phyloP scores from a whole-genome alignment of 2,888 invertebrate genomes.

The Agelastica alni region DNA sequence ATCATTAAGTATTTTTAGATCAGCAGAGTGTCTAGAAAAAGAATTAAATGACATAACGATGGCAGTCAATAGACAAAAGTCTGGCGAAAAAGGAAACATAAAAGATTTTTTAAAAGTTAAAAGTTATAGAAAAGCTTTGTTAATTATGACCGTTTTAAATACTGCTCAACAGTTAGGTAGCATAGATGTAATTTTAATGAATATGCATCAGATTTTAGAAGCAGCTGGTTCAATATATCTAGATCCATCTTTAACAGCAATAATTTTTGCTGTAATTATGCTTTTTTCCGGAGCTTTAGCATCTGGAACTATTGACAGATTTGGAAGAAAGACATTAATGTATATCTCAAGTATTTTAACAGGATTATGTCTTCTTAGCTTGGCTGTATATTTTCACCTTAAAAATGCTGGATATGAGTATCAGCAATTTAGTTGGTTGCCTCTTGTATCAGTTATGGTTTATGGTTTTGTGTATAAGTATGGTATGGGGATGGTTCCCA shows the following conservation, averaged over 20 bases:
- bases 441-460: slow-evolving; percentile 49
- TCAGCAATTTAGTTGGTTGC: slow-evolving; percentile 48
- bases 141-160: slow-evolving; percentile 52
- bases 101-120: slow-evolving; percentile 47
- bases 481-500: slow-evolving; percentile 52
- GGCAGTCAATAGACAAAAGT: slow-evolving; percentile 48
- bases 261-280: slow-evolving; percentile 52
- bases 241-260: slow-evolving; percentile 47
- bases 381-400: slow-evolving; percentile 51
- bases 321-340: slow-evolving; percentile 50
- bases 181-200: slow-evolving; percentile 54
- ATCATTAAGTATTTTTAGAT: slow-evolving; percentile 45
- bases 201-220: slow-evolving; percentile 50
- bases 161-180: slow-evolving; percentile 53
- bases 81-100: slow-evolving; percentile 27
- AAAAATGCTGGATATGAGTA: slow-evolving; percentile 45
- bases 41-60: slow-evolving; percentile 49
- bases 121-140: slow-evolving; percentile 51
- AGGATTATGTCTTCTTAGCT: slow-evolving; percentile 45
- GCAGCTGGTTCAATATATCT: slow-evolving; percentile 49
- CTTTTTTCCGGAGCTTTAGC: slow-evolving; percentile 47
- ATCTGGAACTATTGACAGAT: slow-evolving; percentile 49
- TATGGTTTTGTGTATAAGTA: slow-evolving; percentile 49
- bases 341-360: slow-evolving; percentile 49
- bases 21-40: slow-evolving; percentile 41